Base-by-base conservation (phyloP, 2,888 invertebrate species). In the Lasioglossum figueresi region DNA sequence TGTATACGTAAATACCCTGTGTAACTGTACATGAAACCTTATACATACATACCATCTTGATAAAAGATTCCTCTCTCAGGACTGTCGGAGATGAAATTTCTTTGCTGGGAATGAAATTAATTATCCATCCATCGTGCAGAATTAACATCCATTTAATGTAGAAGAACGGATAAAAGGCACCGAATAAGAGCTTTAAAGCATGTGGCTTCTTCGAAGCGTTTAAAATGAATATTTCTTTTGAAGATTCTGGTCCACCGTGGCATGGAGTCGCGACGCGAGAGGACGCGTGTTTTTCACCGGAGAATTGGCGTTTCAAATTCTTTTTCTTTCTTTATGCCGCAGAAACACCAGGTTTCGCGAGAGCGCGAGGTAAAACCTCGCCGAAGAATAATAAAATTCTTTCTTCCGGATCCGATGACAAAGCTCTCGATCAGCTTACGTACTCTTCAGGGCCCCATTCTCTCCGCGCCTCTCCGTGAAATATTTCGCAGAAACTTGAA, bases 361-460 rank as follows among this genome's bases (percentile, higher is more conserved):
- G 56, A 23, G 6, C 19, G 23, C 27, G 1, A 27, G 16, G n/a
- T n/a, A 66, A 27, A n/a, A 16, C 80, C 80, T 27, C 66, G 43
- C 16, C 43, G 66, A 73, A 31, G 72, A 80, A 80, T 52, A 52
- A 82, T 72, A 72, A 82, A 82, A 82, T 80, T 80, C 80, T 63
- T 48, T n/a, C n/a, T 48, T 73, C 72, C 6, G 31, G 16, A 52
- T 73, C 48, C 40, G 27, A 66, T 79, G 80, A 63, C 71, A 72
- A 79, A 79, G 63, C 40, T 31, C 14, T 34, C 31, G 4, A 48
- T 43, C 45, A 43, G 23, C 56, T 75, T 66, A 16, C 37, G 70
- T 40, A 23, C n/a, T 63, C 59, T 72, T 40, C 59, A 5, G 43
- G 43, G 45, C 45, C 16, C 71, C 40, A 31, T 75, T 75, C 40